phyloP scores from a whole-genome alignment of 2,797 vertebrate genomes.

The Pangasius krempfi region DNA sequence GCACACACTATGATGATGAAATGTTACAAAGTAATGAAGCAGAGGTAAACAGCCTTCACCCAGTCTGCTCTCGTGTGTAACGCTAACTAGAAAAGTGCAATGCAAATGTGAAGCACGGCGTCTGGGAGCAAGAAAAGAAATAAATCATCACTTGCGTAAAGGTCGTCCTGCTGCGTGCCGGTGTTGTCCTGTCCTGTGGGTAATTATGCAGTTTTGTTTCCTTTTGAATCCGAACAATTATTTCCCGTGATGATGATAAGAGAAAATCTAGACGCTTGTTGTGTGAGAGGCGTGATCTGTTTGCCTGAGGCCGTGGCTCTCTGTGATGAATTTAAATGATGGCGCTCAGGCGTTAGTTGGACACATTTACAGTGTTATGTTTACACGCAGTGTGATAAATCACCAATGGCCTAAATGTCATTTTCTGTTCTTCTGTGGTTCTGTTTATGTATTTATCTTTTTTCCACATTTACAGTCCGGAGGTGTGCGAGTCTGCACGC shows the following conservation, averaged over 20 bases:
- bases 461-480: neutral
- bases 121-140: neutral
- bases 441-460: neutral
- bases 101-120: neutral
- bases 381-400: neutral
- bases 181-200: neutral
- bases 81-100: neutral
- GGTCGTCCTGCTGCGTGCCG: neutral
- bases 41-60: neutral
- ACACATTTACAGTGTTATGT: neutral
- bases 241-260: neutral
- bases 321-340: neutral
- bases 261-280: too few species aligned
- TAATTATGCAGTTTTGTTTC: neutral
- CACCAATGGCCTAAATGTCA: neutral
- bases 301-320: neutral
- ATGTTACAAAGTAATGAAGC: too few species aligned
- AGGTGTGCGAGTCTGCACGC: neutral
- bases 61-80: neutral
- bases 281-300: neutral
- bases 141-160: neutral
- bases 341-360: neutral
- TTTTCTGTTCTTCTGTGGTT: neutral
- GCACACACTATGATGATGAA: too few species aligned
- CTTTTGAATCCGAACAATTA: neutral